A percentile compares a stretch with the other conserved stretches of the same genome.
These are phyloP conservation scores for Irena cyanogastra DNA, from an alignment of 2,113 vertebrate genomes.

Conservation along the genomic window DNA sequence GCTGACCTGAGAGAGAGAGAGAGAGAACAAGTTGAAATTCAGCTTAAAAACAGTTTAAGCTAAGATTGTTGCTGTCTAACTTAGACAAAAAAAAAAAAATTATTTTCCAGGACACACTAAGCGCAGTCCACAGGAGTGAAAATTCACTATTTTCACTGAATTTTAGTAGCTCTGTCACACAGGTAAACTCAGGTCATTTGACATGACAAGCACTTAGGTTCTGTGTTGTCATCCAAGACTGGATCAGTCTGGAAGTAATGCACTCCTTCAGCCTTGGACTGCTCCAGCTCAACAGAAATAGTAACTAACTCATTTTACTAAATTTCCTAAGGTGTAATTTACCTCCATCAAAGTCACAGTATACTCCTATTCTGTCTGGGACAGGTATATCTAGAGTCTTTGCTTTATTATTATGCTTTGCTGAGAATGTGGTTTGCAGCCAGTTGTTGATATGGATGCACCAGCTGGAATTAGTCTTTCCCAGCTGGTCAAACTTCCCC, in stretches of 20 bases:
- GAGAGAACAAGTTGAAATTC: background rate
- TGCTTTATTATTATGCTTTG: conserved; percentile 92
- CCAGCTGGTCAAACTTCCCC: conserved; percentile 93
- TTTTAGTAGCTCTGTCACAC: background rate
- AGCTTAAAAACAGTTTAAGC: background rate
- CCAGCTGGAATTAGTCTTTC: conserved; percentile 88
- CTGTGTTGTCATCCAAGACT: background rate
- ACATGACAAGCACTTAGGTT: background rate
- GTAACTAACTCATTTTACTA: background rate
- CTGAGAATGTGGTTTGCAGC: conserved; percentile 87
- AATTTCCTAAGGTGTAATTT: background rate
- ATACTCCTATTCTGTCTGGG: conserved; percentile 87
- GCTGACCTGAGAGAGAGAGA: conserved; percentile 80
- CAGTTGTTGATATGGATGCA: conserved; percentile 92
- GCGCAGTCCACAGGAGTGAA: background rate
- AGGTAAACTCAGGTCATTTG: background rate
- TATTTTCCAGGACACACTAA: background rate
- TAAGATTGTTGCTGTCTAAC: background rate
- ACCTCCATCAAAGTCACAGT: conserved; percentile 91
- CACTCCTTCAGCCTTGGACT: background rate
- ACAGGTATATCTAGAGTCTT: conserved; percentile 81
- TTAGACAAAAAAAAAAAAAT: accelerated
- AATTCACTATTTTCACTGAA: background rate
- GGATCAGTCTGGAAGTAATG: background rate
- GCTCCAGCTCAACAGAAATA: background rate